Percentiles rank a stretch among this genome's conserved stretches.
phyloP scores from a whole-genome alignment of 2,888 invertebrate genomes.

The Yponomeuta evonymella region DNA sequence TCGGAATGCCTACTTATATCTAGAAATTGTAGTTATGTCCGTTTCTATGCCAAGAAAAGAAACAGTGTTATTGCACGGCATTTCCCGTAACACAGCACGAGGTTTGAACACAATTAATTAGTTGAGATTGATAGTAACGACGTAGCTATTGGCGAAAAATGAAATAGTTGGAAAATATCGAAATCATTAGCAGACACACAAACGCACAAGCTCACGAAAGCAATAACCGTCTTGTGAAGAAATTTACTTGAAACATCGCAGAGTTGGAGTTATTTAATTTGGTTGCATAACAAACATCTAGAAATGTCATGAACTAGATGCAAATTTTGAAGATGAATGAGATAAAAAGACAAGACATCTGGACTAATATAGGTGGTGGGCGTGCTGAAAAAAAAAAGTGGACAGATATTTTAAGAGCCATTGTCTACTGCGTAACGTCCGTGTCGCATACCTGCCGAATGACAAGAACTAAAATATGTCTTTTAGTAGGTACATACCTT shows the following conservation, averaged over 20 bases:
- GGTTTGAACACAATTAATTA: background rate
- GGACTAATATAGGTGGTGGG: slow-evolving; percentile 21
- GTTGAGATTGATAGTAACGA: background rate
- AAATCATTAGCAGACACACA: background rate
- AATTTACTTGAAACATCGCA: background rate
- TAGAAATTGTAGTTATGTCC: too few relatives aligned
- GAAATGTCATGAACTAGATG: background rate
- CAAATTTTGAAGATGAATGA: background rate
- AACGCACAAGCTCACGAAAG: background rate
- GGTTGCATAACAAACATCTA: too few relatives aligned
- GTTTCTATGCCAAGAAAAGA: too few relatives aligned
- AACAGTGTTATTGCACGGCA: background rate
- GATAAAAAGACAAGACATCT: background rate
- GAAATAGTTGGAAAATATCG: background rate
- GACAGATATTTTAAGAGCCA: slow-evolving; percentile 27
- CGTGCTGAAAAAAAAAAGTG: slow-evolving; percentile 29
- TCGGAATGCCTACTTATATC: too few relatives aligned
- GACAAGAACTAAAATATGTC: slow-evolving; percentile 21
- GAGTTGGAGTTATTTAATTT: background rate
- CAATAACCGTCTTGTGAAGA: background rate
- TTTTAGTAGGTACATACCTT: too few relatives aligned
- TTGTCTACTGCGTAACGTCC: slow-evolving; percentile 34
- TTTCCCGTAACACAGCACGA: background rate
- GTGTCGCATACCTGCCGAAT: slow-evolving; percentile 56
- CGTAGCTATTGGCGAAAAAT: background rate